These are phyloP conservation scores for Xanthia icteritia DNA, from an alignment of 2,888 invertebrate genomes.

Conservation along the genomic window DNA sequence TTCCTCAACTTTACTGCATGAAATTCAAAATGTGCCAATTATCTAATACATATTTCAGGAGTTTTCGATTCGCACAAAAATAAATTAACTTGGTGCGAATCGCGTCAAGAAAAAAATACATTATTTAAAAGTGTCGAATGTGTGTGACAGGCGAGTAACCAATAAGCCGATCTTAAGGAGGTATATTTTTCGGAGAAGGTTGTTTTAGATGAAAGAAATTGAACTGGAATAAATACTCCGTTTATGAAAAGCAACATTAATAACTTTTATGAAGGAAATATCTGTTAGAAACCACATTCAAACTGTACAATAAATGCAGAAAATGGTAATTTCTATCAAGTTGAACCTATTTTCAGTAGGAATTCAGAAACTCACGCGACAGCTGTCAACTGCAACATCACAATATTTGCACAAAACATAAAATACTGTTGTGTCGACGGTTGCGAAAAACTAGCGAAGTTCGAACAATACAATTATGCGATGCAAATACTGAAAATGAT, in stretches of 20 bases:
- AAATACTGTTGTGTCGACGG: slow-evolving; percentile 7
- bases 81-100: too few relatives aligned
- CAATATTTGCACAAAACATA: slow-evolving; percentile 12
- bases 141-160: too few relatives aligned
- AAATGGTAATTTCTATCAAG: slow-evolving; percentile 6
- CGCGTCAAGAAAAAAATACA: too few relatives aligned
- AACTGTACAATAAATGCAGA: slow-evolving; percentile 10
- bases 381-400: slow-evolving; percentile 22
- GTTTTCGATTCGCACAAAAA: too few relatives aligned
- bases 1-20: too few relatives aligned
- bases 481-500: slow-evolving; percentile 35
- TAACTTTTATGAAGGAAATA: neutral
- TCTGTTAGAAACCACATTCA: neutral
- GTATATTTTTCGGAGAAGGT: neutral
- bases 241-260: slow-evolving; percentile 1
- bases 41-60: too few relatives aligned
- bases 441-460: slow-evolving; percentile 25
- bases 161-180: neutral
- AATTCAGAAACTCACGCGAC: slow-evolving; percentile 14
- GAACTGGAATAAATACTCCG: too few relatives aligned
- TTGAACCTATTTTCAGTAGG: slow-evolving; percentile 5
- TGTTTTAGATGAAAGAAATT: neutral
- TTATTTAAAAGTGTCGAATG: too few relatives aligned
- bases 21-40: too few relatives aligned
- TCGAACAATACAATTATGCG: slow-evolving; percentile 23